Evolutionary conservation across 2,888 invertebrate species (phyloP), one percentile per base, ranked within the genome.

Genomic region (Phaonia tiefii): DNA sequence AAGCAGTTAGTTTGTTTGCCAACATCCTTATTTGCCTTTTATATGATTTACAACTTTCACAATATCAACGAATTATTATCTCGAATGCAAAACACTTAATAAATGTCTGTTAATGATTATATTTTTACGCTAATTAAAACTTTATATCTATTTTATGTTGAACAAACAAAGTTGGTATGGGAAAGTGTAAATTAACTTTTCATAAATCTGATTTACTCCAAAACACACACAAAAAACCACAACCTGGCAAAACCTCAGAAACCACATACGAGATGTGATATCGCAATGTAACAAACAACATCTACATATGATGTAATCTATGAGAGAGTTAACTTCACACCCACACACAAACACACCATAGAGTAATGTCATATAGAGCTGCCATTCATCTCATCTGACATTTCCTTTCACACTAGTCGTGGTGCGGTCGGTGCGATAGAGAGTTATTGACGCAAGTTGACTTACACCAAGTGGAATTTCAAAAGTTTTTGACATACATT

Each of bases 41-140:
- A n/a, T n/a, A n/a, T n/a, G n/a, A n/a, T n/a, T n/a, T n/a, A n/a
- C n/a, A n/a, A n/a, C n/a, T n/a, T n/a, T n/a, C n/a, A n/a, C n/a
- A n/a, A n/a, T n/a, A n/a, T n/a, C n/a, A n/a, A n/a, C n/a, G n/a
- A 31, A 31, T 3, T 31, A 31, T 31, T 8, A 31, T 31, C 31
- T 5, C 31, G 8, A 31, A 31, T 31, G 31, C 8, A 8, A 31
- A 31, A 31, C 11, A 1, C 25, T 25, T 54, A 13, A 54, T 54
- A 25, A 10, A 46, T 37, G n/a, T n/a, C 66, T 54, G 71, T 54
- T 78, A 72, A 72, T 63, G 51, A 78, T 22, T 63, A 39, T 63
- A 75, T 63, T 72, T 69, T 69, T 42, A 60, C 63, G 42, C 81
- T 73, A 81, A 81, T 78, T 81, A 81, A 69, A 75, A 44, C 42